Conservation (phyloP, 2,888 invertebrate species). For the Polyploca ridens region DNA sequence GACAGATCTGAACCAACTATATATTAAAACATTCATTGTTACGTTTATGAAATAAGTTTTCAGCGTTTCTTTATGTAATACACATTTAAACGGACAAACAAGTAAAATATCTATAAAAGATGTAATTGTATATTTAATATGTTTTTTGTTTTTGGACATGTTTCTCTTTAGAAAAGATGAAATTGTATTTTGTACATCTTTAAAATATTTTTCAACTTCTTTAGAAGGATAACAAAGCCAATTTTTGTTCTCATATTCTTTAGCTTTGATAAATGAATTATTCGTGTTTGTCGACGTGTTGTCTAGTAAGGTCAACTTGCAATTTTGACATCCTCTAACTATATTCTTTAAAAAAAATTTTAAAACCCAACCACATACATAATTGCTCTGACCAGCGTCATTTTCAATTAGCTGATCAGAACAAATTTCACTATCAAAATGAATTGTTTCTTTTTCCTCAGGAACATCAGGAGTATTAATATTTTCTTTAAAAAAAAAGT, state of each 20-base stretch:
- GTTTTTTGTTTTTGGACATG: not conserved
- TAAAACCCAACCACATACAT: conserved; percentile 35
- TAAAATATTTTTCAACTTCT: not conserved
- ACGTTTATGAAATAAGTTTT: not conserved
- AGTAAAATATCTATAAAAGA: not conserved
- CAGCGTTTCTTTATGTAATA: not conserved
- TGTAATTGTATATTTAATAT: not conserved
- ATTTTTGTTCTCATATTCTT: not conserved
- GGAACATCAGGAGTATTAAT: conserved; percentile 10
- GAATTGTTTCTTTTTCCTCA: conserved; percentile 11
- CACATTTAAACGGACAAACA: not conserved
- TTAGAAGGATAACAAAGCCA: not conserved
- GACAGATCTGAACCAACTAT: conserved; percentile 23
- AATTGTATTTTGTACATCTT: not conserved
- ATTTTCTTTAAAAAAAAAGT: conserved; percentile 20
- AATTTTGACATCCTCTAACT: conserved; percentile 8
- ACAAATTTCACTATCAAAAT: no score
- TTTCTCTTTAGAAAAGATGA: not conserved
- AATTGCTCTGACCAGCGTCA: conserved; percentile 28
- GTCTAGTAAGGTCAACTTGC: no score
- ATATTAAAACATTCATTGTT: conserved; percentile 15
- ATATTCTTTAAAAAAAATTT: conserved; percentile 27
- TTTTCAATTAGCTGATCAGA: conserved; percentile 1
- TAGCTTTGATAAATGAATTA: not conserved
- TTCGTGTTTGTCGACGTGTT: conserved; percentile 18